Percentiles rank a stretch among this genome's conserved stretches.
Evolutionary conservation across 2,113 vertebrate genomes (phyloP).

Genomic region (Microtus montanus): DNA sequence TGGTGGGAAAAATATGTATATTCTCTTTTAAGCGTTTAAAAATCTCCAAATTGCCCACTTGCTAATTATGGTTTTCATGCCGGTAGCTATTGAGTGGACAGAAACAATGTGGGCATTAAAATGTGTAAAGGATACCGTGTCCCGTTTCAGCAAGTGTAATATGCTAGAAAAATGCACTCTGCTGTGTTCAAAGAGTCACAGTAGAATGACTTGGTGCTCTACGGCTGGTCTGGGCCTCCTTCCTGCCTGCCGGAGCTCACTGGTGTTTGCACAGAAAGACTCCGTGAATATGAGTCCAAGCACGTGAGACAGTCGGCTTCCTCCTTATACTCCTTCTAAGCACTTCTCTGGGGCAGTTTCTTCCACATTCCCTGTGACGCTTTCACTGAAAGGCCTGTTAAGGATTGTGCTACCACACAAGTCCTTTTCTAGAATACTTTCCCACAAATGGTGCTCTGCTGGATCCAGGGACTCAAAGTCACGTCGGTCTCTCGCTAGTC

Average conservation of each 20-base stretch:
- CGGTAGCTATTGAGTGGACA: conserved; percentile 41
- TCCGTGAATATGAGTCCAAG: rapidly evolving
- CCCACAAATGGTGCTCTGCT: not conserved
- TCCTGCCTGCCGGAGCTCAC: rapidly evolving
- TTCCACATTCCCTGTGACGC: not conserved
- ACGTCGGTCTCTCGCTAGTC: not conserved
- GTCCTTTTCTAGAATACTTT: not conserved
- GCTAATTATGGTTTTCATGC: conserved; percentile 56
- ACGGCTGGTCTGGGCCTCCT: not conserved
- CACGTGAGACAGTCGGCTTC: not conserved
- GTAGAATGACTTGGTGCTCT: not conserved
- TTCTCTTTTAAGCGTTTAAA: conserved; percentile 57
- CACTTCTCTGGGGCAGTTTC: not conserved
- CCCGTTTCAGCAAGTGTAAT: conserved; percentile 50
- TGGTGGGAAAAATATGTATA: conserved; percentile 66
- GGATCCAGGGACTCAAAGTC: not conserved
- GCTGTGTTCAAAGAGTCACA: not conserved
- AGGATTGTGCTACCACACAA: not conserved
- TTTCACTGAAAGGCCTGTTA: not conserved
- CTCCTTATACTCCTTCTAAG: not conserved
- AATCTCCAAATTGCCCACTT: conserved; percentile 59
- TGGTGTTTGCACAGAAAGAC: too few species aligned
- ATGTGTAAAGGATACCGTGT: conserved; percentile 50
- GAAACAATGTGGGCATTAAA: conserved; percentile 67
- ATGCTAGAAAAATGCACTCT: conserved; percentile 18